These are phyloP conservation scores for Rhodeus uyekii DNA, from an alignment of 2,797 vertebrate genomes.

Conservation along the genomic window DNA sequence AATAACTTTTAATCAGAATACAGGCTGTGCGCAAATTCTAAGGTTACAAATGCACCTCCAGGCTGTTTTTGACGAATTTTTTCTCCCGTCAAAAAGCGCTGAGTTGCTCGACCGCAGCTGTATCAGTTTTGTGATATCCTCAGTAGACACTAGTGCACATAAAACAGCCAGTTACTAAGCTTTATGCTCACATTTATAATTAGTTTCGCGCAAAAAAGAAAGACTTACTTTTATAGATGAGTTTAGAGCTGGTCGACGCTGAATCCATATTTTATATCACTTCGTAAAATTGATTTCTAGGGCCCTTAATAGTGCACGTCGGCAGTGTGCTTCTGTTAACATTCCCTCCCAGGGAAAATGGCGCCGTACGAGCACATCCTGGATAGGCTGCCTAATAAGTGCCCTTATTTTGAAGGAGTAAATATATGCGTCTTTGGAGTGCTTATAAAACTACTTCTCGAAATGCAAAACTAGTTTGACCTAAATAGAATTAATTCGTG, in stretches of 20 bases:
- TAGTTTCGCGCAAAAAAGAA: slow-evolving; percentile 1
- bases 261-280: slow-evolving; percentile 44
- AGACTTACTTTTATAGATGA: slow-evolving; percentile 60
- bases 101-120: slow-evolving; percentile 75
- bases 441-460: neutral
- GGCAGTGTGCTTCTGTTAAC: slow-evolving; percentile 47
- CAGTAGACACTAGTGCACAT: slow-evolving; percentile 68
- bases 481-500: neutral
- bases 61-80: slow-evolving; percentile 77
- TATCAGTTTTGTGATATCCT: slow-evolving; percentile 76
- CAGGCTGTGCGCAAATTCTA: neutral
- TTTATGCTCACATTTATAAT: neutral
- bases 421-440: neutral
- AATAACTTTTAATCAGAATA: neutral
- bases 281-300: slow-evolving; percentile 50
- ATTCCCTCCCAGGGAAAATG: slow-evolving; percentile 52
- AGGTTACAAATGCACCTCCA: slow-evolving; percentile 69
- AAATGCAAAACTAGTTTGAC: neutral
- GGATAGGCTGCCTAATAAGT: slow-evolving; percentile 47
- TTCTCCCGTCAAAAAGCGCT: slow-evolving; percentile 76
- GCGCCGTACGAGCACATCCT: slow-evolving; percentile 49
- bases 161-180: slow-evolving; percentile 30
- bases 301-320: slow-evolving; percentile 54
- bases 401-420: slow-evolving; percentile 33
- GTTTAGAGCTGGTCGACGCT: slow-evolving; percentile 50